Conservation (phyloP, 1,140 invertebrate genomes). For the Himalopsyche phryganea region DNA sequence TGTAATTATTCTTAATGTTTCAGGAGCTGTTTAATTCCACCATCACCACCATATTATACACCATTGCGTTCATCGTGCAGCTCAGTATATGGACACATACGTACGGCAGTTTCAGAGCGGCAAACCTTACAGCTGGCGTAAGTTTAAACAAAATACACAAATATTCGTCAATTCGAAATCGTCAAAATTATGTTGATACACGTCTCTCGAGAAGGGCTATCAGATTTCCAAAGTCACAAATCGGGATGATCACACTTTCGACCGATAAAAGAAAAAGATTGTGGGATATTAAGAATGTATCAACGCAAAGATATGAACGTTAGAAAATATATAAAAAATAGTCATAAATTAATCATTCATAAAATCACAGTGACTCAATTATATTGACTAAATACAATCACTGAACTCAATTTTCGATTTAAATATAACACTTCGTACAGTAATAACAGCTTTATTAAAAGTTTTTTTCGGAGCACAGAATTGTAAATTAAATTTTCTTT, state of each 20-base stretch:
- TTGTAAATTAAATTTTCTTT: too few relatives aligned
- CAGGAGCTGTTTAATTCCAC: constrained; percentile 77
- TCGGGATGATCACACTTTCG: background rate
- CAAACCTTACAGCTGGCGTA: constrained; percentile 73
- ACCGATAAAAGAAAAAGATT: background rate
- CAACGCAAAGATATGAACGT: too few relatives aligned
- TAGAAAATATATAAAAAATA: too few relatives aligned
- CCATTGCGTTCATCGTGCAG: constrained; percentile 76
- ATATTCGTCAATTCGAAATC: background rate
- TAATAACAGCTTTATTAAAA: background rate
- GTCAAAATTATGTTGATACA: background rate
- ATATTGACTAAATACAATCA: too few relatives aligned
- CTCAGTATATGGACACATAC: constrained; percentile 58
- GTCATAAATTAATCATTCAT: too few relatives aligned
- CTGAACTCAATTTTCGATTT: too few relatives aligned
- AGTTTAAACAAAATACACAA: constrained; percentile 37
- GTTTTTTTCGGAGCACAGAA: too few relatives aligned
- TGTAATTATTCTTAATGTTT: too few relatives aligned
- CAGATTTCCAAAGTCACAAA: background rate
- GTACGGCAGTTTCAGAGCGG: constrained; percentile 43
- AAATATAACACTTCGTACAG: too few relatives aligned
- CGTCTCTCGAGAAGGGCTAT: background rate
- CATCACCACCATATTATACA: constrained; percentile 67
- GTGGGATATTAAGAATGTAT: too few relatives aligned
- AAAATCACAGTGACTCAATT: too few relatives aligned